Evolutionary conservation across 2,888 invertebrate genomes (phyloP).

Genomic region (Ochlodes sylvanus): DNA sequence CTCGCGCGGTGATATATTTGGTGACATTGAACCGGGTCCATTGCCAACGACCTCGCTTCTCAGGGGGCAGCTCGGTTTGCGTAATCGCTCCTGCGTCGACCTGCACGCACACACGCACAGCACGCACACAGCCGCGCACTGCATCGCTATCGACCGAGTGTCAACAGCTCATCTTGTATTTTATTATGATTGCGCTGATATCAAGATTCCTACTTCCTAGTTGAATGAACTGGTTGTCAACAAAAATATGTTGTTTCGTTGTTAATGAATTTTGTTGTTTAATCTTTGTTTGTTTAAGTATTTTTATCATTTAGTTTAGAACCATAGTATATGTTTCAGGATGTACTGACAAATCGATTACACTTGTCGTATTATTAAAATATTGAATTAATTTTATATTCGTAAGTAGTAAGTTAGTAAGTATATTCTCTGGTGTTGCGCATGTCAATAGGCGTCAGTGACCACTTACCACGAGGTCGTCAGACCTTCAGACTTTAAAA

Average conservation of each 20-base stretch:
- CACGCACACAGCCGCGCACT: constrained; percentile 37
- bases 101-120: constrained; percentile 48
- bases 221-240: constrained; percentile 33
- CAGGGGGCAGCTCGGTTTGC: constrained; percentile 82
- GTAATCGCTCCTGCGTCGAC: constrained; percentile 78
- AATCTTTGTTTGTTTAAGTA: background rate
- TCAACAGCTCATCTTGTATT: constrained; percentile 29
- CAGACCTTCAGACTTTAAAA: no score
- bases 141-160: constrained; percentile 32
- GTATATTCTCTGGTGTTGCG: no score
- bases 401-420: no score
- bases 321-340: no score
- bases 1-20: constrained; percentile 80
- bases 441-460: no score
- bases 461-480: no score
- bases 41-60: constrained; percentile 84
- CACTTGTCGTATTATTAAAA: no score
- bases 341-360: no score
- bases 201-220: constrained; percentile 31
- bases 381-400: no score
- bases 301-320: background rate
- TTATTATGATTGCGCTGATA: constrained; percentile 19
- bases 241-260: constrained; percentile 8
- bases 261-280: background rate
- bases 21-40: constrained; percentile 85